Percentiles rank a stretch among this genome's conserved stretches.
These are phyloP conservation scores for Poecilus cupreus DNA, from an alignment of 2,888 invertebrate species.

Conservation along the genomic window DNA sequence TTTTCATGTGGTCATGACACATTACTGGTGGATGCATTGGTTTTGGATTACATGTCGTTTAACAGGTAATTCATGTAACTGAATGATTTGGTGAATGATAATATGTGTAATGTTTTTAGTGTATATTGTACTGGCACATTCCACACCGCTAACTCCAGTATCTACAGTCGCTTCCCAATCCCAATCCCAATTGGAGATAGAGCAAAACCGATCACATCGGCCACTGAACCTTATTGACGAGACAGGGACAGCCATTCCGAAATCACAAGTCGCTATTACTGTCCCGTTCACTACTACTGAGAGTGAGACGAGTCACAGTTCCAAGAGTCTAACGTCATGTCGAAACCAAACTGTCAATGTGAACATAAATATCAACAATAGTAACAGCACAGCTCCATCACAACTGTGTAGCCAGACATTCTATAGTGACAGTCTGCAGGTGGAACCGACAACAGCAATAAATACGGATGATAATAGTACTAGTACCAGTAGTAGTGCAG, in stretches of 20 bases:
- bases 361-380: no score
- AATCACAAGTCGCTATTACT: conserved; percentile 15
- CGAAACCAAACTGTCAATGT: not conserved
- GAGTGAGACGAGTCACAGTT: conserved; percentile 23
- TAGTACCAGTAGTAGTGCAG: conserved; percentile 9
- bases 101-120: not conserved
- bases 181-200: conserved; percentile 3
- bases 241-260: conserved; percentile 8
- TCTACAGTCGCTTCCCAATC: not conserved
- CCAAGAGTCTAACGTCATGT: not conserved
- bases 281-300: conserved; percentile 3
- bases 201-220: conserved; percentile 24
- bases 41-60: conserved; percentile 86
- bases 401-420: conserved; percentile 9
- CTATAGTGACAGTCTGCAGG: not conserved
- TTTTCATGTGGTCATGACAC: conserved; percentile 82
- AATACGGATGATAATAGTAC: not conserved
- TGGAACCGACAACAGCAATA: not conserved
- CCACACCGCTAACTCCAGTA: conserved; percentile 18
- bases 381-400: conserved; percentile 3
- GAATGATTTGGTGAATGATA: not conserved
- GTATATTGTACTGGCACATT: conserved; percentile 48
- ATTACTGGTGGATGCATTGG: conserved; percentile 93
- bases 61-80: conserved; percentile 65
- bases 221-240: conserved; percentile 29